Base-by-base conservation (phyloP, 2,888 invertebrate species). In the Teleiodes luculella region DNA sequence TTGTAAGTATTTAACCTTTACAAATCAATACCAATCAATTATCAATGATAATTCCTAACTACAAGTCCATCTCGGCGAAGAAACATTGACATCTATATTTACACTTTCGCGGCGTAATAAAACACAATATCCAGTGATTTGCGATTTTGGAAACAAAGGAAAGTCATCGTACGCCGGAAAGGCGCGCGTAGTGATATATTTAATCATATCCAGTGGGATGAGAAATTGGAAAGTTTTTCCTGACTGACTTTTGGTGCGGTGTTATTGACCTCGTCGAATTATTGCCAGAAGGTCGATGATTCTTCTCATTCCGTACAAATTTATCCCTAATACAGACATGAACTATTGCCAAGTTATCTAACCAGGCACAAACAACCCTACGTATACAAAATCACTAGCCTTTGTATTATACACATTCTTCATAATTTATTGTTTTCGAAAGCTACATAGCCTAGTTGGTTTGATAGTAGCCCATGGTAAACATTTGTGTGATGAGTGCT, bases 1-100 rank as follows among this genome's bases (percentile, higher is more conserved):
- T 96, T 90, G 96, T 96, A 90, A 92, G 94, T 90, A 57, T 8
- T 41, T 54, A 35, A 52, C 37, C 41, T 18, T 49, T 24, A 18
- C 53, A 30, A 52, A 36, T 39, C 47, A 50, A 11, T 50, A 55
- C 53, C 49, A 16, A 30, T 58, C 48, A 28, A 53, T 28, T 58
- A 54, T 30, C 13, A 30, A 53, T 39, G 30, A 46, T 49, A 33
- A 46, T 49, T 46, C 13, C 36, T 53, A n/a, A 50, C 10, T 28
- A 28, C n/a, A 31, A 28, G 36, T 28, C 28, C 41, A 37, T 39
- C 55, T 59, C 49, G 56, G 59, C 64, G 72, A 70, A 66, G 70
- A 72, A 75, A 74, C 65, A 70, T 63, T 57, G 36, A 48, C 31
- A 48, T 73, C 82, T 86, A 81, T 72, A 79, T 74, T 67, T 86